These are phyloP conservation scores for Podargus strigoides DNA, from an alignment of 2,797 vertebrate species.

Conservation along the genomic window DNA sequence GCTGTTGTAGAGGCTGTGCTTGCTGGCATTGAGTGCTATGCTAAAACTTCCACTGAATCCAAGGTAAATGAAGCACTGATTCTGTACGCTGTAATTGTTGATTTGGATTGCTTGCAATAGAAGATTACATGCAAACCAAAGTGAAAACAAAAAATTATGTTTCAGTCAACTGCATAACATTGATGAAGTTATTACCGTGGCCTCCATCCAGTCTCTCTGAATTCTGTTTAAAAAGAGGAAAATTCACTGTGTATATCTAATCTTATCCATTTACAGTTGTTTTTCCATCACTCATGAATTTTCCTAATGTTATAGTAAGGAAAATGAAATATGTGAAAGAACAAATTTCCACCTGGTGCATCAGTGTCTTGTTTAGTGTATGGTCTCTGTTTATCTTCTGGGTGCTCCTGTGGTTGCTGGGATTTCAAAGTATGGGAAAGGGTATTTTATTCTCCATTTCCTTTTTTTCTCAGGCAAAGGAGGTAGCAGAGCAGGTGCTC, in stretches of 20 bases:
- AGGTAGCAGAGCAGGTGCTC: slow-evolving; percentile 85
- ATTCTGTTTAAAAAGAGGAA: background rate
- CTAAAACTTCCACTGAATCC: slow-evolving; percentile 81
- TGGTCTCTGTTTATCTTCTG: background rate
- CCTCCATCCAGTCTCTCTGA: background rate
- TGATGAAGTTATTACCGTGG: background rate
- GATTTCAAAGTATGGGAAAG: background rate
- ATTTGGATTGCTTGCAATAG: slow-evolving; percentile 10
- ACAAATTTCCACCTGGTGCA: slow-evolving; percentile 19
- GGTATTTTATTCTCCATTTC: background rate
- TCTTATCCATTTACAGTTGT: background rate
- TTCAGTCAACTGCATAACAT: accelerated
- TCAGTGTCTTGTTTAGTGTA: background rate
- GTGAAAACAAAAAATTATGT: background rate
- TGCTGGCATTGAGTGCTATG: slow-evolving; percentile 90
- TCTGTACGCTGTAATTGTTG: background rate
- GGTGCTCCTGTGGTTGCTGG: background rate
- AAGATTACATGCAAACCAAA: background rate
- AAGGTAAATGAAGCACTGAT: slow-evolving; percentile 79
- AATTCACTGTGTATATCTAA: background rate
- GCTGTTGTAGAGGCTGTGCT: slow-evolving; percentile 89
- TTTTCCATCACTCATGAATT: background rate
- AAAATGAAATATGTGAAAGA: background rate
- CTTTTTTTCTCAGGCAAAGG: slow-evolving; percentile 82
- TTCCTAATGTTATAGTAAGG: background rate